phyloP scores from a whole-genome alignment of 2,888 invertebrate genomes.

The Cheilosia soror region DNA sequence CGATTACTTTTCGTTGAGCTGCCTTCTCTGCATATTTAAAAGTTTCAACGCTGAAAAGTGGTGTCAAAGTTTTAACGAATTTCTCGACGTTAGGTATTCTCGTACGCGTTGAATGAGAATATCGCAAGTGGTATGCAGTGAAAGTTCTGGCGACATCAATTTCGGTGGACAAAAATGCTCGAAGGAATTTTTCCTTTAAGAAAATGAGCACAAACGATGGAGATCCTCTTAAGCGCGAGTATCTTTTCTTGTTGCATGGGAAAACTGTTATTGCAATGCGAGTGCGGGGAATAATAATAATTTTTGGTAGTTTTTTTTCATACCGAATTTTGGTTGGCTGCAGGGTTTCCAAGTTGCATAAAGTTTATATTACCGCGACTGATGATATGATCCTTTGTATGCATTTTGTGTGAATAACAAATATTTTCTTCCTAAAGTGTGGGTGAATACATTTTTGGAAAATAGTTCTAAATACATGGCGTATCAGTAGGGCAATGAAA shows the following conservation, averaged over 20 bases:
- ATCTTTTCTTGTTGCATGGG: neutral
- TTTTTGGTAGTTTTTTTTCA: neutral
- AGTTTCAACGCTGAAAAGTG: constrained; percentile 22
- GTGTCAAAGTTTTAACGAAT: constrained; percentile 38
- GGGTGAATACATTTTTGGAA: too few relatives aligned
- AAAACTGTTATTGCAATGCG: constrained; percentile 13
- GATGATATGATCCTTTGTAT: constrained; percentile 25
- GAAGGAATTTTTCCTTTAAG: neutral
- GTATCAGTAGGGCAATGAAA: too few relatives aligned
- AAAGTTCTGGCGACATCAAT: constrained; percentile 38
- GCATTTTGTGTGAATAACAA: constrained; percentile 7
- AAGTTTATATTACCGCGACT: constrained; percentile 17
- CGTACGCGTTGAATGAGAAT: neutral
- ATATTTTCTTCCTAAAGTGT: neutral
- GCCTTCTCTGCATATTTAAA: constrained; percentile 2
- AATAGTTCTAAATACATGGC: too few relatives aligned
- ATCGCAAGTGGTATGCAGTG: constrained; percentile 2
- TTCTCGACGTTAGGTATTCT: neutral
- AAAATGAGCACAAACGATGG: neutral
- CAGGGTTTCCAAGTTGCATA: constrained; percentile 1
- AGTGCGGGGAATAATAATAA: constrained; percentile 27
- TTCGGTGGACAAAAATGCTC: constrained; percentile 10
- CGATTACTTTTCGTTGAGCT: constrained; percentile 29
- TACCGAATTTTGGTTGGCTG: neutral
- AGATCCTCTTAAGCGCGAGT: neutral